Evolutionary conservation across 2,113 vertebrate genomes (phyloP).

Genomic region (Heliornis fulica): DNA sequence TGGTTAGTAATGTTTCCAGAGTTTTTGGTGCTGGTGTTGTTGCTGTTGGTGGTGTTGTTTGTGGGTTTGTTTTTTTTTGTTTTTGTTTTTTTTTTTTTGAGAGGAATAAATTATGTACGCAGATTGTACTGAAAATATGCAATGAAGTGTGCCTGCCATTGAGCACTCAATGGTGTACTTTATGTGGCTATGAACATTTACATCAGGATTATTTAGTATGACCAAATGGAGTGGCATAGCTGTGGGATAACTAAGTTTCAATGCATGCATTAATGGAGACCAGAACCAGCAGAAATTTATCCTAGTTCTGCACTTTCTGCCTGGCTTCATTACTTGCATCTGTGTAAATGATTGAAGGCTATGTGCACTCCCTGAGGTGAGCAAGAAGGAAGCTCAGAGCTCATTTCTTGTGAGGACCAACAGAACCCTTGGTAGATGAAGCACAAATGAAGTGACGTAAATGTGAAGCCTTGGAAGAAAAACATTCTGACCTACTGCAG

Average conservation of each 20-base stretch:
- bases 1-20: neutral
- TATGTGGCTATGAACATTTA: slow-evolving; percentile 19
- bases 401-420: neutral
- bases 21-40: too few species aligned
- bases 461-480: neutral
- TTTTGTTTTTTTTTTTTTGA: too few species aligned
- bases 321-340: neutral
- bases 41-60: too few species aligned
- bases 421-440: neutral
- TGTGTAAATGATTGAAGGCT: neutral
- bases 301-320: neutral
- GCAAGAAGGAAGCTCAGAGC: accelerated
- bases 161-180: neutral
- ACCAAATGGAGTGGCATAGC: neutral
- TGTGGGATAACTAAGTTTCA: neutral
- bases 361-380: neutral
- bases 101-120: neutral
- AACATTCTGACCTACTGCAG: neutral
- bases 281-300: neutral
- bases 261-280: neutral
- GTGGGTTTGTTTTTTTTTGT: too few species aligned
- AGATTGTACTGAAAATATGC: neutral
- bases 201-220: slow-evolving; percentile 15
- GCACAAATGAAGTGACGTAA: neutral
- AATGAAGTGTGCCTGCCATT: neutral